phyloP scores from a whole-genome alignment of 2,797 vertebrate species.

The Pseudocheirus occidentalis region DNA sequence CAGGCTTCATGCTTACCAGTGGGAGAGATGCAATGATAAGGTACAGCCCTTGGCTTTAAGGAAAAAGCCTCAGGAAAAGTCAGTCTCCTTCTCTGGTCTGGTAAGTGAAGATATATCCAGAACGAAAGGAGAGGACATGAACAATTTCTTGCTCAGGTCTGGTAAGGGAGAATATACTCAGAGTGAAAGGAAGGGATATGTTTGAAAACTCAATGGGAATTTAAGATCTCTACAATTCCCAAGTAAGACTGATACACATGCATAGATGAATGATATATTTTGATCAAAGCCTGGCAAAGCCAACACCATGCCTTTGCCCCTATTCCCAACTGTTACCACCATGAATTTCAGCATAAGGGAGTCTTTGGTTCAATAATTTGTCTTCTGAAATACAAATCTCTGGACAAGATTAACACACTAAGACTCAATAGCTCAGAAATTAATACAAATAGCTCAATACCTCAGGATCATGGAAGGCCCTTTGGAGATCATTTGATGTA shows the following conservation, averaged over 20 bases:
- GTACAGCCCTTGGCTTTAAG: background rate
- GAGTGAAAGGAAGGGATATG: background rate
- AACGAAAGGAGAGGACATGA: background rate
- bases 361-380: too few relatives aligned
- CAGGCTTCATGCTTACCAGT: background rate
- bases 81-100: background rate
- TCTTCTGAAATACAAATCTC: too few relatives aligned
- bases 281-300: background rate
- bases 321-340: too few relatives aligned
- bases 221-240: background rate
- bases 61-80: background rate
- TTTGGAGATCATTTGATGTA: too few relatives aligned
- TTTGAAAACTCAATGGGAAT: background rate
- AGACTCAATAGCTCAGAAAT: too few relatives aligned
- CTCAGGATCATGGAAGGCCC: too few relatives aligned
- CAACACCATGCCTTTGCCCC: too few relatives aligned
- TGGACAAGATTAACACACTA: too few relatives aligned
- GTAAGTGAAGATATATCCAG: background rate
- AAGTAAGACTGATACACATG: background rate
- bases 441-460: too few relatives aligned
- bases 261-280: background rate
- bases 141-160: background rate
- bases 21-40: background rate
- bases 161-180: background rate
- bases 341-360: too few relatives aligned